Evolutionary conservation across 2,888 invertebrate species (phyloP).

Genomic region (Caenorhabditis zanzibari): DNA sequence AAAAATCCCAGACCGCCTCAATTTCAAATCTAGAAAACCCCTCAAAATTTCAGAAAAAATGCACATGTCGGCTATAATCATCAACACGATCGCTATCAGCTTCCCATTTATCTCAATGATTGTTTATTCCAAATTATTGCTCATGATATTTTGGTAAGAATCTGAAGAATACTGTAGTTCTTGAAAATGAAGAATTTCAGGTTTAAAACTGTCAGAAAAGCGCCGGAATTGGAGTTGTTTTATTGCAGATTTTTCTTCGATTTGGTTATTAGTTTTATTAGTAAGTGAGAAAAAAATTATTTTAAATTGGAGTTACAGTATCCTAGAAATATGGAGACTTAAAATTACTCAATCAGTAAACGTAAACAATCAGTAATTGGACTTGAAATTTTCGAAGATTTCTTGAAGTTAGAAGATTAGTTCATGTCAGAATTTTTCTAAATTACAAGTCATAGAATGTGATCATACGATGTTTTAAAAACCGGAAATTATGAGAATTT

Average conservation of each 20-base stretch:
- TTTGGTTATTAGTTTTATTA: slow-evolving; percentile 3
- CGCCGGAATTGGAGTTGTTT: neutral
- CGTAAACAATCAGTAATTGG: too few relatives aligned
- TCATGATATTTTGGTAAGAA: slow-evolving; percentile 6
- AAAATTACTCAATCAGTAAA: too few relatives aligned
- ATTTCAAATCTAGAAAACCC: neutral
- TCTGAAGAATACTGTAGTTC: neutral
- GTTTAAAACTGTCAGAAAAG: slow-evolving; percentile 2
- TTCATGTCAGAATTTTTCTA: too few relatives aligned
- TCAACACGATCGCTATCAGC: neutral
- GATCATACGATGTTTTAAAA: too few relatives aligned
- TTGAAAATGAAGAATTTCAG: neutral
- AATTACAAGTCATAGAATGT: too few relatives aligned
- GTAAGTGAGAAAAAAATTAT: neutral
- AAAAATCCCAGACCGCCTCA: too few relatives aligned
- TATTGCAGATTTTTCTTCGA: slow-evolving; percentile 9
- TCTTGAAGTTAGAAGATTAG: too few relatives aligned
- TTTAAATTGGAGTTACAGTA: neutral
- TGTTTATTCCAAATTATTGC: neutral
- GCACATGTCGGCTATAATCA: neutral
- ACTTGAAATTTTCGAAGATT: too few relatives aligned
- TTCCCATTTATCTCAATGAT: neutral
- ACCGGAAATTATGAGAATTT: too few relatives aligned
- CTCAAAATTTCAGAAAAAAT: neutral
- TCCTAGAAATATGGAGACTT: too few relatives aligned